A percentile compares a stretch with the other conserved stretches of the same genome.
Evolutionary conservation across 2,888 invertebrate species (phyloP).

Genomic region (Strigamia transsilvanica): DNA sequence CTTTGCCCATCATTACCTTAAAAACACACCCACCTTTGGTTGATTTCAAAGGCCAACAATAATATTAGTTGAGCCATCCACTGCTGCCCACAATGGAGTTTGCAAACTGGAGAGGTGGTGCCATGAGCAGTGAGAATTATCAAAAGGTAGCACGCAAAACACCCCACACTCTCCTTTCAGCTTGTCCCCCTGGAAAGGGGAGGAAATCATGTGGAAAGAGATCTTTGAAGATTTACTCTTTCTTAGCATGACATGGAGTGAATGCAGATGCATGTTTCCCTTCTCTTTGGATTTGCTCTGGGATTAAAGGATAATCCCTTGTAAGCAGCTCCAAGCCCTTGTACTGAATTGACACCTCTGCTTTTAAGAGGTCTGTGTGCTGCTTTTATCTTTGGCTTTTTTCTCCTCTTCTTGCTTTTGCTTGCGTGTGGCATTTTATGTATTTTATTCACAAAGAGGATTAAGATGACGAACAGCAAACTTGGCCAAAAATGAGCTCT

Average conservation of each 20-base stretch:
- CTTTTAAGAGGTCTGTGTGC: conserved; percentile 28
- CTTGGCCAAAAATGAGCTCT: neutral
- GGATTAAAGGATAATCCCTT: conserved; percentile 31
- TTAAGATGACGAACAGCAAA: neutral
- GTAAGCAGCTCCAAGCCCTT: conserved; percentile 14
- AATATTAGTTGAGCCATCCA: conserved; percentile 25
- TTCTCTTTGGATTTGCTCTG: conserved; percentile 1
- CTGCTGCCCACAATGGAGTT: neutral
- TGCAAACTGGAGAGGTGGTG: neutral
- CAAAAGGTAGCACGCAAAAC: conserved; percentile 9
- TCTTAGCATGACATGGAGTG: neutral
- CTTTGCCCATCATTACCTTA: no score
- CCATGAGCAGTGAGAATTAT: conserved; percentile 9
- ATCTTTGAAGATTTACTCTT: conserved; percentile 24
- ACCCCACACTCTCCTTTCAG: neutral
- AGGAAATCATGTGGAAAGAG: neutral
- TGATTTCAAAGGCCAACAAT: neutral
- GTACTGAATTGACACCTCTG: conserved; percentile 23
- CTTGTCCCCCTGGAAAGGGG: neutral
- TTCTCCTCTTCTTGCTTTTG: neutral
- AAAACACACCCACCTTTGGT: no score
- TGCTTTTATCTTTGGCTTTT: neutral
- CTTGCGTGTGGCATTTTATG: conserved; percentile 34
- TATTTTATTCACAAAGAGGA: conserved; percentile 34
- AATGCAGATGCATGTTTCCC: conserved; percentile 32